A percentile compares a stretch with the other conserved stretches of the same genome.
phyloP scores from a whole-genome alignment of 2,797 vertebrate species.

The Avahi laniger region DNA sequence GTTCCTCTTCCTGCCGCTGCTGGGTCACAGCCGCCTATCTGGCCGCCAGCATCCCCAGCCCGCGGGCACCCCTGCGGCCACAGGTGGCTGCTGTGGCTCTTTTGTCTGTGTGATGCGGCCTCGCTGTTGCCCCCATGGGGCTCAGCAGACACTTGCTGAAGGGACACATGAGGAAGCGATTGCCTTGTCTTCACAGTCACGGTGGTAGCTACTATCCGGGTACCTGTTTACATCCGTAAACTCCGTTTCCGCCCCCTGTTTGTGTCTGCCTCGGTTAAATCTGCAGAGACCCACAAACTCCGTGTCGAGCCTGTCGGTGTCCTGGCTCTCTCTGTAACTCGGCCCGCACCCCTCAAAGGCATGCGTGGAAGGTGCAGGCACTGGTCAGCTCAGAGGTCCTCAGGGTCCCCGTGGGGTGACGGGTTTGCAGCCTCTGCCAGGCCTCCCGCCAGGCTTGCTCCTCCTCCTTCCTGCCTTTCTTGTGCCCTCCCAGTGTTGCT shows the following conservation, averaged over 20 bases:
- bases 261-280: not conserved
- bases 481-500: not conserved
- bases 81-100: not conserved
- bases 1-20: not conserved
- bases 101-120: fast-evolving
- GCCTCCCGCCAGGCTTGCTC: not conserved
- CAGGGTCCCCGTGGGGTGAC: not conserved
- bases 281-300: not conserved
- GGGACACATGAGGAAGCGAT: not conserved
- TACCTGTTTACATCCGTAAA: not conserved
- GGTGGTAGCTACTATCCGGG: not conserved
- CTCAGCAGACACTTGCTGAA: not conserved
- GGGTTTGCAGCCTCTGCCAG: not conserved
- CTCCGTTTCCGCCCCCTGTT: not conserved
- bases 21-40: fast-evolving
- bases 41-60: fast-evolving
- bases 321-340: not conserved
- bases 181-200: not conserved
- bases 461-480: not conserved
- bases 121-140: not conserved
- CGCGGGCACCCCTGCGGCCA: not conserved
- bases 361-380: not conserved
- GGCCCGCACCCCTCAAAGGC: not conserved
- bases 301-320: not conserved
- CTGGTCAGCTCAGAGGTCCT: not conserved